Conservation (phyloP, 2,113 vertebrate species). For the Lonchura striata region DNA sequence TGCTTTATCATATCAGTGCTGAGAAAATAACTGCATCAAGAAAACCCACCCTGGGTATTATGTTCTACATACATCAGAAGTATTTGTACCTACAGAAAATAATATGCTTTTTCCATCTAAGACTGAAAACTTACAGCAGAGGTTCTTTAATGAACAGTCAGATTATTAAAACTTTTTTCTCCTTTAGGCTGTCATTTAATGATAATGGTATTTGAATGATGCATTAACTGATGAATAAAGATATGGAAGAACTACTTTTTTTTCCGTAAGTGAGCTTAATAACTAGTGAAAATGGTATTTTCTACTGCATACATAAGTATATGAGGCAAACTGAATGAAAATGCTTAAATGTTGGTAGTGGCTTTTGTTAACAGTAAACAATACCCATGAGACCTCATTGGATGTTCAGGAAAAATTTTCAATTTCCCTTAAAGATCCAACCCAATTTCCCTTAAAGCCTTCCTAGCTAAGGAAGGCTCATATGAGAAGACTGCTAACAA, state of each 20-base stretch:
- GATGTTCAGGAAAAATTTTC: neutral
- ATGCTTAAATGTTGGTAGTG: neutral
- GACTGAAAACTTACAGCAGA: neutral
- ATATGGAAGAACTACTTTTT: neutral
- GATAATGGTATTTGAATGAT: neutral
- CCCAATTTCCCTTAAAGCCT: neutral
- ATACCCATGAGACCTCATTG: neutral
- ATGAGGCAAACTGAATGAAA: neutral
- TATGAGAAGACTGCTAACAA: neutral
- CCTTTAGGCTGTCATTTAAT: neutral
- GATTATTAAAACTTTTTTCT: neutral
- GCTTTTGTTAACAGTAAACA: neutral
- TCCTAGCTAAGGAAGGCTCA: accelerated
- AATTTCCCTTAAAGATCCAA: neutral
- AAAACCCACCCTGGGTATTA: neutral
- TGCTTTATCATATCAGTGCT: neutral
- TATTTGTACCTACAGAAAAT: neutral
- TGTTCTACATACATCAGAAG: neutral
- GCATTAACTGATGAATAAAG: neutral
- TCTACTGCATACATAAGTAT: neutral
- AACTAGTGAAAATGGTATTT: neutral
- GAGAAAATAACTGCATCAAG: neutral
- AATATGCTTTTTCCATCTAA: neutral
- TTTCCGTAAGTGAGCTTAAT: neutral
- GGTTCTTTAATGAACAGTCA: neutral